Evolutionary conservation across 2,888 invertebrate species (phyloP).

Genomic region (Andrena bucephala): DNA sequence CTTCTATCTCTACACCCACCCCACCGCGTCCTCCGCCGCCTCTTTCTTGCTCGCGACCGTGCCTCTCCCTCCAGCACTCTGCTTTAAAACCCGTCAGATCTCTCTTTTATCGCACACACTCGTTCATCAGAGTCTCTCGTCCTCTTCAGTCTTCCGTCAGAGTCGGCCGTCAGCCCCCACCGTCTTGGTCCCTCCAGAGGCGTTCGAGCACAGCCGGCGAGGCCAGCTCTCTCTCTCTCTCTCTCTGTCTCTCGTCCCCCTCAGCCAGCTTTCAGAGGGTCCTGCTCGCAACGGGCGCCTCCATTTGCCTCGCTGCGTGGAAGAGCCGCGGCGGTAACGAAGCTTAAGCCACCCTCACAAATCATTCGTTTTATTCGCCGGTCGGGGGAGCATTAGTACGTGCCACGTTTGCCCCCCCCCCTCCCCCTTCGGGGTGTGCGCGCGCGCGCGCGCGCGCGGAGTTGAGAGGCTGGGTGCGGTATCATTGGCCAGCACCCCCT

Average conservation of each 20-base stretch:
- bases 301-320: constrained; percentile 68
- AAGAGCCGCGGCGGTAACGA: constrained; percentile 74
- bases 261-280: constrained; percentile 30
- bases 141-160: background rate
- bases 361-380: constrained; percentile 77
- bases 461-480: background rate
- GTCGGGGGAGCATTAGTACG: constrained; percentile 64
- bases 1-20: constrained; percentile 10
- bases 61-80: background rate
- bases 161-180: background rate
- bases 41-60: constrained; percentile 10
- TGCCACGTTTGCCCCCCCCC: constrained; percentile 38
- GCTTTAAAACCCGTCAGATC: constrained; percentile 43
- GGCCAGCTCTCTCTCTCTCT: too few species aligned
- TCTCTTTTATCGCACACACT: constrained; percentile 46
- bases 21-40: background rate
- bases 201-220: background rate
- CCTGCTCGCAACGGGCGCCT: constrained; percentile 24
- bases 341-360: constrained; percentile 80
- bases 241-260: background rate
- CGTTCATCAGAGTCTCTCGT: constrained; percentile 8
- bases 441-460: background rate
- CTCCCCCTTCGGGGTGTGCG: background rate
- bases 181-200: constrained; percentile 6
- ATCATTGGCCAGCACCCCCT: constrained; percentile 40